phyloP scores from a whole-genome alignment of 30 jellyfish, hydroid and myxozoan species.

The Pelagia noctiluca region DNA sequence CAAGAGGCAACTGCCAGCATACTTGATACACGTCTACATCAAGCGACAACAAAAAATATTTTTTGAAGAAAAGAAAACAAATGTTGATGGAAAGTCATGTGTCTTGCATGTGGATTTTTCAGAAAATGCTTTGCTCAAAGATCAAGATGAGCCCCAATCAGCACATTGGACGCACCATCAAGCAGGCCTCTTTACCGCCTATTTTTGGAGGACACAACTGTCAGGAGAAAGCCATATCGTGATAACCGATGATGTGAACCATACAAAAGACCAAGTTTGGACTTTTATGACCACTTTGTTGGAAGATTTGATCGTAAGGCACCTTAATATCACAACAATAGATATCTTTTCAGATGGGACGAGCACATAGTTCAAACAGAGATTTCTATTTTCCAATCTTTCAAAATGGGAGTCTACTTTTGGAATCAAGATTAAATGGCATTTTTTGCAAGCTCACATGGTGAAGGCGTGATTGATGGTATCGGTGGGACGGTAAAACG shows the following conservation, averaged over 20 bases:
- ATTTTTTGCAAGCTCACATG: slow-evolving; percentile 55
- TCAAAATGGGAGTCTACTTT: slow-evolving; percentile 20
- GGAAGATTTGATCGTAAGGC: slow-evolving; percentile 24
- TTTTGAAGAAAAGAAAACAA: neutral
- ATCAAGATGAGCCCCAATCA: slow-evolving; percentile 55
- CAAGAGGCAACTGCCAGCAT: slow-evolving; percentile 6
- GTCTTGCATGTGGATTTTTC: slow-evolving; percentile 60
- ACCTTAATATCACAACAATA: slow-evolving; percentile 13
- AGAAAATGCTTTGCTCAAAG: slow-evolving; percentile 24
- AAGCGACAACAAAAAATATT: slow-evolving; percentile 39
- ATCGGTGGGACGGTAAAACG: slow-evolving; percentile 59
- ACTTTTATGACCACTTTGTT: slow-evolving; percentile 30
- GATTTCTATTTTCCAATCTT: slow-evolving; percentile 54
- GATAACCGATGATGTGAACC: slow-evolving; percentile 38
- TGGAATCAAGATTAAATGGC: slow-evolving; percentile 24
- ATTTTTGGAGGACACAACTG: slow-evolving; percentile 36
- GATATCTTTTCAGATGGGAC: slow-evolving; percentile 43
- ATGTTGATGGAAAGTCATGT: slow-evolving; percentile 25
- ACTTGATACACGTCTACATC: slow-evolving; percentile 39
- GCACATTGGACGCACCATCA: slow-evolving; percentile 64
- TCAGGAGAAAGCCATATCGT: slow-evolving; percentile 36
- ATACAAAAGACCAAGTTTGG: slow-evolving; percentile 23
- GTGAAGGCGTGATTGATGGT: slow-evolving; percentile 51
- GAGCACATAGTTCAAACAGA: slow-evolving; percentile 38
- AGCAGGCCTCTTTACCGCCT: slow-evolving; percentile 54